These are phyloP conservation scores for Drosophila quadrilineata DNA, from an alignment of 1,140 invertebrate genomes.

Conservation along the genomic window DNA sequence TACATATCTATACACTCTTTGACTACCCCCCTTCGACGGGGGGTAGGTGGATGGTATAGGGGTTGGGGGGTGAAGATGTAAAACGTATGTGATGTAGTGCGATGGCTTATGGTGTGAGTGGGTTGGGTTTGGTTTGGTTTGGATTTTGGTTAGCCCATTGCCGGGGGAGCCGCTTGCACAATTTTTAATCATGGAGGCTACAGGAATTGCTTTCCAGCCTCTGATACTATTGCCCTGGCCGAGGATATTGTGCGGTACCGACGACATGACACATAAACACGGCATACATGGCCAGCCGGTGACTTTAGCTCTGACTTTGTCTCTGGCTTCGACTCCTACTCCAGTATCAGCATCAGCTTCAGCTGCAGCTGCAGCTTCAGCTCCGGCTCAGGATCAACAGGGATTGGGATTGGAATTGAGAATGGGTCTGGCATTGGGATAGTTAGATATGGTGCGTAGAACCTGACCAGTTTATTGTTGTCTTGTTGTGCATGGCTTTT, in stretches of 20 bases:
- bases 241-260: no score
- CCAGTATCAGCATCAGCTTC: background rate
- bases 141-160: conserved; percentile 1
- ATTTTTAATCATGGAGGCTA: conserved; percentile 71
- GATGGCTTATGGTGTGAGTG: no score
- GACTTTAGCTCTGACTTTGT: no score
- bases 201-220: conserved; percentile 21
- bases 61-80: no score
- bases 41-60: no score
- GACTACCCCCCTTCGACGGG: background rate
- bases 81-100: no score
- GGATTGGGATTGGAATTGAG: background rate
- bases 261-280: no score
- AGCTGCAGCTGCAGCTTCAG: background rate
- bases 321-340: conserved; percentile 59
- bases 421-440: background rate
- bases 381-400: background rate
- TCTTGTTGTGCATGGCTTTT: conserved; percentile 54
- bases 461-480: conserved; percentile 64
- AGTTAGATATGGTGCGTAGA: background rate
- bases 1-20: conserved; percentile 1
- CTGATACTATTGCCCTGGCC: conserved; percentile 4
- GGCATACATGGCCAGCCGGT: no score
- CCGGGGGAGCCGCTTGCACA: conserved; percentile 63
- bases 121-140: background rate